A percentile compares a stretch with the other conserved stretches of the same genome.
These are phyloP conservation scores for Alethe diademata DNA, from an alignment of 2,113 vertebrate species.

Conservation along the genomic window DNA sequence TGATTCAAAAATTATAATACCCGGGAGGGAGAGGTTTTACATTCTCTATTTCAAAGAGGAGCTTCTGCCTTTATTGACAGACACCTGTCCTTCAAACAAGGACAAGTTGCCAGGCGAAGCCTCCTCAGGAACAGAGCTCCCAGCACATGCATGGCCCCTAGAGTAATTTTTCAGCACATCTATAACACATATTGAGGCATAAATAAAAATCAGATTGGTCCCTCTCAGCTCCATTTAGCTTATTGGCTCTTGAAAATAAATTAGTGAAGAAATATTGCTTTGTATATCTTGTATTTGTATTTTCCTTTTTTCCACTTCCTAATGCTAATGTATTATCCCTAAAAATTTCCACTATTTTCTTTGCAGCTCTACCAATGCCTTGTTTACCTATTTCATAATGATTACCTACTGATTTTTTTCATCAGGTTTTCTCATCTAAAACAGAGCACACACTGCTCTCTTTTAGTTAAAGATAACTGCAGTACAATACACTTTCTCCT, in stretches of 20 bases:
- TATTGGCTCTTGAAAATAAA: neutral
- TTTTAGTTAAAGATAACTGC: slow-evolving; percentile 64
- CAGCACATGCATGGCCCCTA: neutral
- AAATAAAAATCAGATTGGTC: neutral
- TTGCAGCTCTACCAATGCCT: neutral
- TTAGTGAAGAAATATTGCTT: neutral
- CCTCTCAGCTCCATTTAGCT: neutral
- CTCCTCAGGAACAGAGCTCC: neutral
- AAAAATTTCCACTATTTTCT: neutral
- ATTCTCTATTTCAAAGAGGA: too few relatives aligned
- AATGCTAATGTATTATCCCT: neutral
- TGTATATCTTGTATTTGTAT: neutral
- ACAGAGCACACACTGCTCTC: slow-evolving; percentile 2
- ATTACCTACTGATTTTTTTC: slow-evolving; percentile 56
- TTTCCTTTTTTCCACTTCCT: neutral
- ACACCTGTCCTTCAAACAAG: too few relatives aligned
- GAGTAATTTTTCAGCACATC: neutral
- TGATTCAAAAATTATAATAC: too few relatives aligned
- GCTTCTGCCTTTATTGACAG: too few relatives aligned
- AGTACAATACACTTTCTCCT: slow-evolving; percentile 7
- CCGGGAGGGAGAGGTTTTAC: too few relatives aligned
- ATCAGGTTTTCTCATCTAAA: slow-evolving; percentile 51
- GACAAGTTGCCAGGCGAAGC: too few relatives aligned
- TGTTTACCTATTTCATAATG: slow-evolving; percentile 58
- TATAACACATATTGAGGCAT: neutral